These are phyloP conservation scores for Bursaphelenchus okinawaensis DNA, from an alignment of 2,888 invertebrate genomes.

Conservation along the genomic window DNA sequence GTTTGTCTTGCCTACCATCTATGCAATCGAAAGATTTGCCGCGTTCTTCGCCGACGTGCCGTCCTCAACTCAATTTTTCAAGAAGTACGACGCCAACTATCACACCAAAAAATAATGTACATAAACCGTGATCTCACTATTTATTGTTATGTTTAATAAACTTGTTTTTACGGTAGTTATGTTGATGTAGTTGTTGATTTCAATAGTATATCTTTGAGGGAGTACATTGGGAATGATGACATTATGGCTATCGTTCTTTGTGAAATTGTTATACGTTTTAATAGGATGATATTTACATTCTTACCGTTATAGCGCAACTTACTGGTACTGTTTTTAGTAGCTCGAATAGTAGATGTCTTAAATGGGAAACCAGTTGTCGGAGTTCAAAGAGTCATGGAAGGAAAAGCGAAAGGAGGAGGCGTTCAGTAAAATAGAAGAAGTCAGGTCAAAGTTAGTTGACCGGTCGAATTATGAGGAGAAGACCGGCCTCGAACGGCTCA, in stretches of 20 bases:
- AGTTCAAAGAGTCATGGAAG: not conserved
- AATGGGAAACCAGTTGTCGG: not conserved
- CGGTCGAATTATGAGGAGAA: not conserved
- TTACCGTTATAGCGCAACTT: no score
- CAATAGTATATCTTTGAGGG: no score
- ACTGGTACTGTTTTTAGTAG: no score
- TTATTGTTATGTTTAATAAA: not conserved
- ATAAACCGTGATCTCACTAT: not conserved
- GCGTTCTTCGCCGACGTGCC: conserved; percentile 13
- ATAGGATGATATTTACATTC: no score
- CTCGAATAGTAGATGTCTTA: no score
- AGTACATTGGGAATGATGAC: no score
- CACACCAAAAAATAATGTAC: not conserved
- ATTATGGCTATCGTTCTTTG: no score
- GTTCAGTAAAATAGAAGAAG: not conserved
- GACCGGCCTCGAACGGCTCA: conserved; percentile 19
- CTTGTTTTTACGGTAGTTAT: not conserved
- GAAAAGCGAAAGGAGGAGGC: not conserved
- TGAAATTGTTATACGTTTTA: no score
- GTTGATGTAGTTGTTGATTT: no score
- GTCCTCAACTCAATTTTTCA: not conserved
- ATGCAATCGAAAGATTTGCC: conserved; percentile 22
- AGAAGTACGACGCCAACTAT: not conserved
- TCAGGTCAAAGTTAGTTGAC: not conserved
- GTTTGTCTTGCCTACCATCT: conserved; percentile 14